These are phyloP conservation scores for Nycticryphes semicollaris DNA, from an alignment of 2,113 vertebrate species.

Conservation along the genomic window DNA sequence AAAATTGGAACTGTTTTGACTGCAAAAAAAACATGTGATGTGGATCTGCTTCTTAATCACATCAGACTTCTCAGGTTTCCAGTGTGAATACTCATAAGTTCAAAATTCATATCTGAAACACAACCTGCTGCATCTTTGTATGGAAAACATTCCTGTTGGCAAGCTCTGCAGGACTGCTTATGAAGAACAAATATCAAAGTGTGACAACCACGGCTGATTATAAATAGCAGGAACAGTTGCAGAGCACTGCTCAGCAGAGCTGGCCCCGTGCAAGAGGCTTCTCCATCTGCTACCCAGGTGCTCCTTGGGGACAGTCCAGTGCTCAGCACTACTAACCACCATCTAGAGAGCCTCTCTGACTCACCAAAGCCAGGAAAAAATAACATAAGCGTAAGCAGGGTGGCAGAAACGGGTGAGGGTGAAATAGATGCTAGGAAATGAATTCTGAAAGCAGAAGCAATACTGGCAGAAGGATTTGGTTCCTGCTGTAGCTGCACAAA, in stretches of 20 bases:
- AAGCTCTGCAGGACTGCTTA: constrained; percentile 58
- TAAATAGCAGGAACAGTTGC: constrained; percentile 66
- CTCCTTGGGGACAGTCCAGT: background rate
- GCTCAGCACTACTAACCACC: background rate
- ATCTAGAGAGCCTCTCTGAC: background rate
- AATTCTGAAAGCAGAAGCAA: background rate
- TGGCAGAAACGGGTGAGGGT: background rate
- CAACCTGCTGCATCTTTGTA: constrained; percentile 64
- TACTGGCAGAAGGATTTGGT: background rate
- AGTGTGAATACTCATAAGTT: background rate
- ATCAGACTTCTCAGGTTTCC: constrained; percentile 50
- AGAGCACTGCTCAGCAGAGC: constrained; percentile 29
- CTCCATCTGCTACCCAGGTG: background rate
- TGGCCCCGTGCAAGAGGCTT: background rate
- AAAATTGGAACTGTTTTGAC: background rate
- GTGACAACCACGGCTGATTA: constrained; percentile 51
- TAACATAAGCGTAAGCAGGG: background rate
- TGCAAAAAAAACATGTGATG: background rate
- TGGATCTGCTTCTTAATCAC: constrained; percentile 54
- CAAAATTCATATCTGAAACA: constrained; percentile 55
- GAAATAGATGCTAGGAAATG: background rate
- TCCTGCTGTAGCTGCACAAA: background rate
- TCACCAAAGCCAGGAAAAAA: background rate
- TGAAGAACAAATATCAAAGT: constrained; percentile 68
- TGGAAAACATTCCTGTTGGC: constrained; percentile 60